Base-by-base conservation (phyloP, 2,797 vertebrate genomes). In the Sebastes ruberrimus region DNA sequence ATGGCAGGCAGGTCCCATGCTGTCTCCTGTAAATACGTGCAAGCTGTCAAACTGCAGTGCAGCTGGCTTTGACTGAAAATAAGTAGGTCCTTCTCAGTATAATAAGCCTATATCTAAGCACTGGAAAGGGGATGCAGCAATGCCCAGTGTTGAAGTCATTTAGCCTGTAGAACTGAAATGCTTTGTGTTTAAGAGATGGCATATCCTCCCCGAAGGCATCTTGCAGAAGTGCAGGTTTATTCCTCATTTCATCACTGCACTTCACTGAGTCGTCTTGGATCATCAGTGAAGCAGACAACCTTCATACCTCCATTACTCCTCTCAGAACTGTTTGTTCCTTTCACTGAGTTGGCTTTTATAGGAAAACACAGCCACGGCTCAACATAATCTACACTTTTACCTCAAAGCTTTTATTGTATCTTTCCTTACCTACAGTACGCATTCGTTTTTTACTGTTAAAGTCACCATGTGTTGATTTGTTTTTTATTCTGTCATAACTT, bases 211-310 rank as follows among this genome's bases (percentile, higher is more conserved):
- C 13, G 3, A 76, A 71, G 78, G 74, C 77, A 76, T 83, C 52
- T 85, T 84, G 79, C 81, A 81, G 74, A 90, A 76, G 81, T 73
- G 75, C 72, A 84, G 78, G 69, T 82, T 85, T 87, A 84, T 85
- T 89, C 72, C 71, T 91, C 69, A 84, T 91, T 87, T 86, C 71
- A 84, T 89, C 84, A 79, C 71, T 59, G 68, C 78, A 74, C 84
- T 82, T 84, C 86, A 78, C 75, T 4, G 77, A 89, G 79, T 84
- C 22, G 25, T 83, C 81, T 84, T 81, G 83, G 83, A 84, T 90
- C 84, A 78, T 87, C 75, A 84, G 76, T 53, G 69, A 69, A 81
- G 72, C 75, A 83, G 73, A 89, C 86, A 85, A 76, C 85, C 85
- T 85, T 85, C 86, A 86, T 77, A 83, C 79, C 56, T 66, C 79